These are phyloP conservation scores for Petaurus breviceps DNA, from an alignment of 2,113 vertebrate genomes.

Conservation along the genomic window DNA sequence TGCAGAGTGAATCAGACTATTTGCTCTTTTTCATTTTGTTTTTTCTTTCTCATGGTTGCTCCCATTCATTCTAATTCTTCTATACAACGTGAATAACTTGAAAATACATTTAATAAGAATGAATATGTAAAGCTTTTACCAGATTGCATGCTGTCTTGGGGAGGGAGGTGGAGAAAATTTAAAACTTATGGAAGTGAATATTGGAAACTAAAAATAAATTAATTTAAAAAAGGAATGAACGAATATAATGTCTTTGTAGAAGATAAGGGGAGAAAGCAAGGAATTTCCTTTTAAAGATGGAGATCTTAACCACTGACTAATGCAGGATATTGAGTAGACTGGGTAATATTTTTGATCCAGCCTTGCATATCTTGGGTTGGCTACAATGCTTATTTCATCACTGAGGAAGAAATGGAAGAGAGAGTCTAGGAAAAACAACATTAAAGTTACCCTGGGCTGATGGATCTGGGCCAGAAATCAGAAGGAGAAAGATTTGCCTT, in stretches of 20 bases:
- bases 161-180: too few relatives aligned
- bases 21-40: too few relatives aligned
- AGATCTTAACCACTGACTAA: background rate
- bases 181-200: too few relatives aligned
- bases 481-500: constrained; percentile 25
- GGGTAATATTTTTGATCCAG: background rate
- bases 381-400: background rate
- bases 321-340: background rate
- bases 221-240: background rate
- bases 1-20: too few relatives aligned
- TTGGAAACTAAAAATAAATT: too few relatives aligned
- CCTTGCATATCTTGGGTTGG: background rate
- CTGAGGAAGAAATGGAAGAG: background rate
- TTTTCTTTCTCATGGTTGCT: too few relatives aligned
- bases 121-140: too few relatives aligned
- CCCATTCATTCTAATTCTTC: too few relatives aligned
- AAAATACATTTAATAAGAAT: too few relatives aligned
- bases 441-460: background rate
- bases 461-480: constrained; percentile 20
- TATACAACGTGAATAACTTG: too few relatives aligned
- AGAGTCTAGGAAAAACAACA: background rate
- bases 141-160: too few relatives aligned
- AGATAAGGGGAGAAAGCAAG: background rate
- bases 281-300: background rate
- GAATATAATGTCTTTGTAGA: background rate